These are phyloP conservation scores for Dromococcyx pavoninus DNA, from an alignment of 2,797 vertebrate genomes.

Conservation along the genomic window DNA sequence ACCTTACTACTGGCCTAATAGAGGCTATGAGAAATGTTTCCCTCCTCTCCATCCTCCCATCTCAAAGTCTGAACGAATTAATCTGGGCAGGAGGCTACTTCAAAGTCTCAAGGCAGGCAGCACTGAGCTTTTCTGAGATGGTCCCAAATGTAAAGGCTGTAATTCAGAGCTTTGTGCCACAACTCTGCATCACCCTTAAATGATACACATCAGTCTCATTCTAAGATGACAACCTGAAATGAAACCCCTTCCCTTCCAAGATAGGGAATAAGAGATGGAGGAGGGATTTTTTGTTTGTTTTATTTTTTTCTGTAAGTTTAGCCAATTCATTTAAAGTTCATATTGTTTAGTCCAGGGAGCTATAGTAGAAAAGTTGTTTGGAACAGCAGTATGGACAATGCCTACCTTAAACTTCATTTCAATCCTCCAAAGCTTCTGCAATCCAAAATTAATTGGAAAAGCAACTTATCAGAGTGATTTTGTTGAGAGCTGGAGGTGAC, in stretches of 20 bases:
- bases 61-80: not conserved
- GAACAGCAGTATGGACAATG: constrained; percentile 81
- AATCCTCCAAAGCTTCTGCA: not conserved
- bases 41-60: fast-evolving
- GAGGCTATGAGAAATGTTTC: not conserved
- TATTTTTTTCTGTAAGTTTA: not conserved
- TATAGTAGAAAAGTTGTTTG: constrained; percentile 80
- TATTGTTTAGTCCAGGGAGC: constrained; percentile 63
- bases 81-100: not conserved
- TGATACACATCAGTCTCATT: fast-evolving
- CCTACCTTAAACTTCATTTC: constrained; percentile 67
- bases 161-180: not conserved
- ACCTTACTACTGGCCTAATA: not conserved
- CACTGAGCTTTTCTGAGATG: not conserved
- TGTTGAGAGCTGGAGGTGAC: not conserved
- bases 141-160: not conserved
- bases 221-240: not conserved
- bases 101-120: not conserved
- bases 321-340: not conserved
- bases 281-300: not conserved
- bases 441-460: constrained; percentile 53
- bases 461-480: not conserved
- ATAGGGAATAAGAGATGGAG: fast-evolving
- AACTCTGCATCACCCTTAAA: not conserved
- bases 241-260: not conserved